A percentile compares a stretch with the other conserved stretches of the same genome.
These are phyloP conservation scores for Nephrotoma flavescens DNA, from an alignment of 2,888 invertebrate genomes.

Conservation along the genomic window DNA sequence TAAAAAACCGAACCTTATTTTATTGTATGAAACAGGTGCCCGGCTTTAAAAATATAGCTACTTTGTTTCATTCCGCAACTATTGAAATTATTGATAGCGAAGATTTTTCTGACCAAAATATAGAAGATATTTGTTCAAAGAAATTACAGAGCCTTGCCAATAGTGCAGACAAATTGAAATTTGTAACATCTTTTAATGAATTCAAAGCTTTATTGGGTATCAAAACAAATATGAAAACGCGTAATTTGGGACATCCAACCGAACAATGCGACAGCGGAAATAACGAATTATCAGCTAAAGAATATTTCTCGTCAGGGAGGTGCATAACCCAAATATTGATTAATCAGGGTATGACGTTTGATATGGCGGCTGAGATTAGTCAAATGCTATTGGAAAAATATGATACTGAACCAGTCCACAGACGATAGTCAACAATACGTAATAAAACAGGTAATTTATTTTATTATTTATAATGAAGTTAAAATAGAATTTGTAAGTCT, in stretches of 20 bases:
- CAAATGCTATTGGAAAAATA: not conserved
- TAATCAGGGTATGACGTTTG: not conserved
- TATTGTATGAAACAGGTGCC: not conserved
- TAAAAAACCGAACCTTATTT: too few relatives aligned
- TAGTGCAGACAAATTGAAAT: not conserved
- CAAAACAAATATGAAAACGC: not conserved
- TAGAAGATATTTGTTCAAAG: not conserved
- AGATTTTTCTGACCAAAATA: constrained; percentile 1
- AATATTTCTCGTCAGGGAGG: not conserved
- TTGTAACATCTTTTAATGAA: not conserved
- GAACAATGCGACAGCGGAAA: not conserved
- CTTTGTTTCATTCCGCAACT: not conserved
- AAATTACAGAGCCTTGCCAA: not conserved
- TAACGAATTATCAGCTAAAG: not conserved
- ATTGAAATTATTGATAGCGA: not conserved
- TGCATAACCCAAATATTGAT: not conserved
- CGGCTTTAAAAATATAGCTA: not conserved
- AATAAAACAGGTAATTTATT: too few relatives aligned
- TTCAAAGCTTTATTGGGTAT: not conserved
- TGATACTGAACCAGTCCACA: not conserved
- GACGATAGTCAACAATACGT: too few relatives aligned
- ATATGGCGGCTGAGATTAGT: not conserved
- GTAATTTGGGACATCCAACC: not conserved
- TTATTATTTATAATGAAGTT: too few relatives aligned
- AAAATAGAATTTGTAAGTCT: too few relatives aligned